Base-by-base conservation (phyloP, 1,140 invertebrate species). In the Bombus cullumanus region DNA sequence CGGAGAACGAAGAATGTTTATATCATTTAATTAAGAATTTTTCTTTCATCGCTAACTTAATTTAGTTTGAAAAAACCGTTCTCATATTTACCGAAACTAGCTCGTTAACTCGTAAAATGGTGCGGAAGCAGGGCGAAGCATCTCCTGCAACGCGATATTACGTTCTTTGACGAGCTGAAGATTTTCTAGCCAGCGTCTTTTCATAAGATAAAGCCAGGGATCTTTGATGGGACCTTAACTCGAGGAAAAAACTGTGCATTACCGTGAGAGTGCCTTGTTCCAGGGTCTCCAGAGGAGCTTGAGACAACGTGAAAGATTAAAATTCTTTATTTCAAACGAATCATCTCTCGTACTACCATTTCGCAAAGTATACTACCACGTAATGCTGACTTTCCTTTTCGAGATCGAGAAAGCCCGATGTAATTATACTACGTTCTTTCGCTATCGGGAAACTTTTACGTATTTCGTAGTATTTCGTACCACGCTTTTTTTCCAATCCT, bases 161-260 rank as follows among this genome's bases (percentile, higher is more conserved):
- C 34, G 34, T 76, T 76, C 47, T 37, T 59, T 10, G 53, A 59
- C 53, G 74, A 75, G 43, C 73, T n/a, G 25, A 13, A 76, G 53
- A 59, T 59, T 18, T 18, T 39, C 34, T 15, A 28, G 22, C 25
- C 13, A 15, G 2, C 73, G 25, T 57, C 47, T 76, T 59, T 59
- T 37, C 25, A 39, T 18, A 39, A 59, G 74, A 76, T 59, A 39
- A 34, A 76, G 25, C 12, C 47, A 28, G 47, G 31, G 6, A 34
- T 25, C 31, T 76, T n/a, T 22, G 34, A 59, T n/a, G 34, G 53
- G 9, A 28, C 13, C 9, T 59, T 25, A 59, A 76, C 34, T 57
- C 34, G 5, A 74, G 22, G n/a, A 57, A 57, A 53, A 25, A 34
- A 53, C 31, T 3, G n/a, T 28, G 47, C 73, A 43, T 12, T 25